A percentile compares a stretch with the other conserved stretches of the same genome.
Conservation (phyloP, 2,888 invertebrate species). For the Dolichomitus sp. region DNA sequence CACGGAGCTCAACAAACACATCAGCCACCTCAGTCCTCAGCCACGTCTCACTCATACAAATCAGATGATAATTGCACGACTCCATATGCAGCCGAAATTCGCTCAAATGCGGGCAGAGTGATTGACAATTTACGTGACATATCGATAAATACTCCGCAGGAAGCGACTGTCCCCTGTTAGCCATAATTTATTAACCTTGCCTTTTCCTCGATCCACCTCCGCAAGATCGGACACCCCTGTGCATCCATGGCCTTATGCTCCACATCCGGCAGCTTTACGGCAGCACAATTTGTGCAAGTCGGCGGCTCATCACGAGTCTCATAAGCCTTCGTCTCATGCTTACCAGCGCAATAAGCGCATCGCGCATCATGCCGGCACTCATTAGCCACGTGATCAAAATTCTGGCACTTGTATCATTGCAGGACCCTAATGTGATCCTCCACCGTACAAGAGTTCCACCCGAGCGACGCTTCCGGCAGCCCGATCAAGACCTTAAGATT, state of each 20-base stretch:
- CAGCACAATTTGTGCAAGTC: not conserved
- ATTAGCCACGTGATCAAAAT: not conserved
- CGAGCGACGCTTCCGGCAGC: constrained; percentile 4
- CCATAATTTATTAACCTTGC: too few relatives aligned
- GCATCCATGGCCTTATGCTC: not conserved
- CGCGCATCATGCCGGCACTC: not conserved
- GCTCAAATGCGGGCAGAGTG: too few relatives aligned
- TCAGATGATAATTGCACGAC: too few relatives aligned
- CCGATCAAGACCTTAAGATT: too few relatives aligned
- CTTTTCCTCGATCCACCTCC: constrained; percentile 2
- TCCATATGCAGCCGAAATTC: too few relatives aligned
- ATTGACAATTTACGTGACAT: too few relatives aligned
- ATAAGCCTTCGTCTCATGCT: not conserved
- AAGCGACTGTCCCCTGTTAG: not conserved
- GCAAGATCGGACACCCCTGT: not conserved
- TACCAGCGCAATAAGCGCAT: not conserved
- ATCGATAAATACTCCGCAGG: too few relatives aligned
- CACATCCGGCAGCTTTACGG: not conserved
- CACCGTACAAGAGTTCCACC: not conserved
- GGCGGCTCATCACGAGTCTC: not conserved
- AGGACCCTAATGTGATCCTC: too few relatives aligned
- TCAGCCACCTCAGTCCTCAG: too few relatives aligned
- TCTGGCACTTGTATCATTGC: constrained; percentile 4
- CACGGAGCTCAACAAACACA: too few relatives aligned
- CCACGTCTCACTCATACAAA: too few relatives aligned